Conservation (phyloP, 2,797 vertebrate species). For the Myripristis murdjan region DNA sequence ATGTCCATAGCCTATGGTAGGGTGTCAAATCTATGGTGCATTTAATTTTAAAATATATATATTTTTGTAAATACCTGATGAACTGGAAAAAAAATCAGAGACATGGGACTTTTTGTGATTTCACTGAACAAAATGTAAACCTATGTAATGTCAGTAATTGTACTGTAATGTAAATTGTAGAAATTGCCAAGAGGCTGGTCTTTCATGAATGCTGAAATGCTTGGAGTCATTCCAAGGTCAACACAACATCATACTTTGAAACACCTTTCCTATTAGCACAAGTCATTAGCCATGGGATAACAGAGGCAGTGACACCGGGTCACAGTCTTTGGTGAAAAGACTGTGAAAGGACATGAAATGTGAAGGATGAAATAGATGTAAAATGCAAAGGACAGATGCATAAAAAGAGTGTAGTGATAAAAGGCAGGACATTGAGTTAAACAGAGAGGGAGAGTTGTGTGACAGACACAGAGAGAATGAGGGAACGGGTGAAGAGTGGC, state of each 20-base stretch:
- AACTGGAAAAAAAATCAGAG: neutral
- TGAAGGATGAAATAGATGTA: conserved; percentile 58
- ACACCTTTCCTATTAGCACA: conserved; percentile 19
- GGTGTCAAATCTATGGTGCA: too few relatives aligned
- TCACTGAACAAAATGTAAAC: neutral
- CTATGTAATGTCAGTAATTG: neutral
- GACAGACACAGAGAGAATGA: conserved; percentile 76
- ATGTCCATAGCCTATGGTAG: too few relatives aligned
- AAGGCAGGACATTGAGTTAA: conserved; percentile 74
- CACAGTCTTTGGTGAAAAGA: conserved; percentile 42
- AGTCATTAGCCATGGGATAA: conserved; percentile 55
- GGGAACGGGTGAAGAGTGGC: conserved; percentile 75
- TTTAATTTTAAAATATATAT: too few relatives aligned
- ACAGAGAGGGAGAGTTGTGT: conserved; percentile 72
- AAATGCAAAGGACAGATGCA: conserved; percentile 62
- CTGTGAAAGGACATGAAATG: conserved; percentile 54
- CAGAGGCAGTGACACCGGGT: conserved; percentile 49
- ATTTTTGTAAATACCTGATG: neutral
- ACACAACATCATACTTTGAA: conserved; percentile 39
- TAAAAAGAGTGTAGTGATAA: conserved; percentile 61
- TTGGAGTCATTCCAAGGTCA: conserved; percentile 48
- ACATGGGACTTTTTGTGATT: neutral
- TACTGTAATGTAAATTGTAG: conserved; percentile 15
- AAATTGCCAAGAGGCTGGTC: neutral
- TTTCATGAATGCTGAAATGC: conserved; percentile 32